A percentile compares a stretch with the other conserved stretches of the same genome.
Conservation (phyloP, 2,113 vertebrate genomes). For the Eupsittula cactorum region DNA sequence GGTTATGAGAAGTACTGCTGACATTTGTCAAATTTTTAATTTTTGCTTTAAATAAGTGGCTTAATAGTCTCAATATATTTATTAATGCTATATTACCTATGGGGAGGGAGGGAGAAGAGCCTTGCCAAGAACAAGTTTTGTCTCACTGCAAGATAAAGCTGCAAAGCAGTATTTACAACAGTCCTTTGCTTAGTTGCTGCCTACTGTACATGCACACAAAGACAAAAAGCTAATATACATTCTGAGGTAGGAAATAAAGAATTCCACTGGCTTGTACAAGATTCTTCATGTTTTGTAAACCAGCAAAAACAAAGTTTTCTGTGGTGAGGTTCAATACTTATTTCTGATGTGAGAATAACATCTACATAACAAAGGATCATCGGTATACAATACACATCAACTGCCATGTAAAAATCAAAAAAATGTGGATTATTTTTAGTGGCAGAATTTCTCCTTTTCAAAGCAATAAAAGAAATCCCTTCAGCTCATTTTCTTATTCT, state of each 20-base stretch:
- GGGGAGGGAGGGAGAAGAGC: not conserved
- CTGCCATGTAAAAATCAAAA: not conserved
- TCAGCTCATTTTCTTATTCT: constrained; percentile 3
- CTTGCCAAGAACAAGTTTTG: constrained; percentile 41
- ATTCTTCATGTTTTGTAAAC: constrained; percentile 76
- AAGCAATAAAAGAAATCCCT: not conserved
- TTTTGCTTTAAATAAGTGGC: constrained; percentile 59
- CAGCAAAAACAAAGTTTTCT: constrained; percentile 54
- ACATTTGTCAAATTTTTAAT: constrained; percentile 14
- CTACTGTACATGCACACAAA: constrained; percentile 56
- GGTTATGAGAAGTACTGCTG: constrained; percentile 65
- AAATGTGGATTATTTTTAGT: not conserved
- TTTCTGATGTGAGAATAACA: constrained; percentile 51
- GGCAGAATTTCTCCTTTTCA: not conserved
- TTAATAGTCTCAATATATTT: constrained; percentile 30
- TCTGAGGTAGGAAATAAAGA: constrained; percentile 81
- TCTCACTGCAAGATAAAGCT: constrained; percentile 50
- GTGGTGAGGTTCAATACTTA: constrained; percentile 68
- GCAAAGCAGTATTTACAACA: constrained; percentile 71
- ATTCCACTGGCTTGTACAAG: constrained; percentile 74
- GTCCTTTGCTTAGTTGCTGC: constrained; percentile 40
- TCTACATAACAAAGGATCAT: constrained; percentile 8
- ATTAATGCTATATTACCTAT: constrained; percentile 69
- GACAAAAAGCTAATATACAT: constrained; percentile 62
- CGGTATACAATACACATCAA: constrained; percentile 3